Percentiles rank a stretch among this genome's conserved stretches.
These are phyloP conservation scores for Cavia aperea DNA, from an alignment of 2,113 vertebrate species.

Conservation along the genomic window DNA sequence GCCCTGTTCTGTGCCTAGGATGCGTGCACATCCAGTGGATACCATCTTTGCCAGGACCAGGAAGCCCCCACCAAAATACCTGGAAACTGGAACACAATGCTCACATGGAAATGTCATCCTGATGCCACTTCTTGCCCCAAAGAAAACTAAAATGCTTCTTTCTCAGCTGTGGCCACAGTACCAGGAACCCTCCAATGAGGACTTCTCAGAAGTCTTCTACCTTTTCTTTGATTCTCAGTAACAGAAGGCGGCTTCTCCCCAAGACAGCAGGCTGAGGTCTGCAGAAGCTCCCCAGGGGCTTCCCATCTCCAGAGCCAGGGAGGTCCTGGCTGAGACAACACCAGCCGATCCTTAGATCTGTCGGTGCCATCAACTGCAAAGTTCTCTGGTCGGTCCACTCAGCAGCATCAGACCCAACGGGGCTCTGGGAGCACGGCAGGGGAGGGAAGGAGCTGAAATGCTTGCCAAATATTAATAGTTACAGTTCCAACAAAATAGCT, in stretches of 20 bases:
- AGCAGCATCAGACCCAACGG: conserved; percentile 32
- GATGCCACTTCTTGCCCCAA: not conserved
- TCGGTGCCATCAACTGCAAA: conserved; percentile 47
- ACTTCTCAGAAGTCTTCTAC: not conserved
- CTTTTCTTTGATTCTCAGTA: not conserved
- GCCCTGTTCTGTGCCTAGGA: not conserved
- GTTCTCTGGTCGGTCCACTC: conserved; percentile 40
- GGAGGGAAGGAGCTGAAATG: conserved; percentile 48
- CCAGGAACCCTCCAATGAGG: rapidly evolving
- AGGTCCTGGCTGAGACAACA: conserved; percentile 37
- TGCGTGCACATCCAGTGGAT: not conserved
- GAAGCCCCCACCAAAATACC: not conserved
- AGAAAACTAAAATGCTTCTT: not conserved
- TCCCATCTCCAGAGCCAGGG: not conserved
- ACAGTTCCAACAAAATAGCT: conserved; percentile 71
- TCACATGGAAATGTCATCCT: not conserved
- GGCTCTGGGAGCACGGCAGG: not conserved
- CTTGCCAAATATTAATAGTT: conserved; percentile 73
- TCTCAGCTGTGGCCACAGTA: not conserved
- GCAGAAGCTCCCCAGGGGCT: not conserved
- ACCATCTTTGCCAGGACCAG: not conserved
- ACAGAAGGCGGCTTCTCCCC: not conserved
- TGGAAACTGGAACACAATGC: not conserved
- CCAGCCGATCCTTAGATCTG: conserved; percentile 49
- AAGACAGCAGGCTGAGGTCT: not conserved